Base-by-base conservation (phyloP, 2,888 invertebrate species). In the Leptinotarsa peninsularis region DNA sequence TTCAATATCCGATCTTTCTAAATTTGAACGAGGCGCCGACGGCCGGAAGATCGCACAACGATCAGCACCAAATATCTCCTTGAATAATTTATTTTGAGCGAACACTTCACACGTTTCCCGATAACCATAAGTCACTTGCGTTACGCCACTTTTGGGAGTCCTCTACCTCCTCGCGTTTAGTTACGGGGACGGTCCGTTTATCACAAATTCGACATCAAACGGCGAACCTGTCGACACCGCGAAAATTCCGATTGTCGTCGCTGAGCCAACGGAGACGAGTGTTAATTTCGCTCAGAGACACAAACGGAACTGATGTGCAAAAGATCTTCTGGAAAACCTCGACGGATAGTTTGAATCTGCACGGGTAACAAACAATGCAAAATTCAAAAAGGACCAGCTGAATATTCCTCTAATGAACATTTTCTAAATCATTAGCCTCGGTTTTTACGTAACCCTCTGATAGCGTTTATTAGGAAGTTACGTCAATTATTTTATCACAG, bases 291-390 rank as follows among this genome's bases (percentile, higher is more conserved):
- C 63, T 71, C 49, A 63, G 73, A 66, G 74, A 67, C 75, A 72
- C 63, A 5, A 49, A 21, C 66, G 56, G 63, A 67, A 50, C 56
- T 21, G 49, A 27, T 15, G 3, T 18, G 74, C 54, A 18, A 66
- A 33, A 54, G 52, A 33, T 54, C 49, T n/a, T 58, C 74, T 49
- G 66, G 72, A 54, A 63, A 17, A 43, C 66, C 14, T 49, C 54
- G 21, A 63, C 66, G 66, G 52, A 75, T 63, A 74, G 78, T 73
- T 77, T 77, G 77, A 79, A 81, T 77, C 76, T 58, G 73, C 79
- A 79, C 66, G 82, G 82, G 82, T 82, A 82, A 82, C 82, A 79
- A 75, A 33, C n/a, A 3, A 63, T 63, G 63, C 63, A n/a, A 15
- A 3, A 33, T 63, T 33, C n/a, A n/a, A n/a, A 63, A 43, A 63